A percentile compares a stretch with the other conserved stretches of the same genome.
Evolutionary conservation across 1,140 invertebrate species (phyloP).

Genomic region (Procambarus virginalis): DNA sequence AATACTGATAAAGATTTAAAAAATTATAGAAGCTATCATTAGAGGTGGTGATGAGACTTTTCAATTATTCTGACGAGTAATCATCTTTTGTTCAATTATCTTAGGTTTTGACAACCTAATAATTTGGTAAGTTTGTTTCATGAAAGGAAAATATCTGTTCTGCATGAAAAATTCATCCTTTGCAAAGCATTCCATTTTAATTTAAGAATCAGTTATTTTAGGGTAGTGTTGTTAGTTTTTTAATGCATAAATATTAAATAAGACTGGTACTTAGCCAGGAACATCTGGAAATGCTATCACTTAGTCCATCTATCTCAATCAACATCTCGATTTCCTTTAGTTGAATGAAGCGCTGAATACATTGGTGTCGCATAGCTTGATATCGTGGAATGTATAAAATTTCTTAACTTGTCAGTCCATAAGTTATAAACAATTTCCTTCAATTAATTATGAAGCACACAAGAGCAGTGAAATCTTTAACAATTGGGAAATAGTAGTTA

Average conservation of each 20-base stretch:
- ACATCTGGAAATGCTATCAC: no score
- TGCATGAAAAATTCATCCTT: conserved; percentile 23
- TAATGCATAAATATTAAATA: background rate
- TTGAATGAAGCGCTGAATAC: background rate
- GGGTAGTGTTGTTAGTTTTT: conserved; percentile 7
- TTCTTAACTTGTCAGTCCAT: background rate
- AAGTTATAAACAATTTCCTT: no score
- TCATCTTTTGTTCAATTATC: background rate
- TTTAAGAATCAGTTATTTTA: conserved; percentile 2
- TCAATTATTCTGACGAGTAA: background rate
- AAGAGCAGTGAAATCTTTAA: no score
- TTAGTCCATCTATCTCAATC: no score
- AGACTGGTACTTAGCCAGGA: background rate
- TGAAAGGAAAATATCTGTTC: background rate
- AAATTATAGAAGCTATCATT: background rate
- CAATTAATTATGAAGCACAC: no score
- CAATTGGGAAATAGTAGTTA: no score
- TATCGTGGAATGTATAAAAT: background rate
- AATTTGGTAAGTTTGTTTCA: background rate
- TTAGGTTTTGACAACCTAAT: background rate
- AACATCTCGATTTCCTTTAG: background rate
- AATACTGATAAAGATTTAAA: background rate
- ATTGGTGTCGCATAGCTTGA: background rate
- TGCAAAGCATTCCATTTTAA: conserved; percentile 27
- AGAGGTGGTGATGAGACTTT: background rate